Conservation (phyloP, 2,797 vertebrate genomes). For the Trachops cirrhosus region DNA sequence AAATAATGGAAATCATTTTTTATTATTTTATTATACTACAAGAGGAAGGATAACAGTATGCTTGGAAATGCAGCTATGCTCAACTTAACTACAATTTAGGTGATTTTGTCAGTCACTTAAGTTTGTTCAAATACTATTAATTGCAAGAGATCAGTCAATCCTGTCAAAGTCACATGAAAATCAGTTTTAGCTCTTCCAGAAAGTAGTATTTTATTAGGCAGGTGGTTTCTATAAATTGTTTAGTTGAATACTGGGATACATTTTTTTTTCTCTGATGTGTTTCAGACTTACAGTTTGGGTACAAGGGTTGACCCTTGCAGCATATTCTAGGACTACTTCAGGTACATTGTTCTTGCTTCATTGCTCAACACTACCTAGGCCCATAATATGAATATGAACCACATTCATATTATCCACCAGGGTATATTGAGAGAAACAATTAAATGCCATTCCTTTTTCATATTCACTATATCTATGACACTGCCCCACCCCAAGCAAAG, state of each 20-base stretch:
- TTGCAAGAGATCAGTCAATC: background rate
- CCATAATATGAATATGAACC: too few relatives aligned
- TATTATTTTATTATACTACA: background rate
- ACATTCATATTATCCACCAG: background rate
- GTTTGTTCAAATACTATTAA: conserved; percentile 28
- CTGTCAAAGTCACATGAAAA: background rate
- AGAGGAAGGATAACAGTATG: background rate
- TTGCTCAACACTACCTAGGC: background rate
- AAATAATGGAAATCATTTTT: background rate
- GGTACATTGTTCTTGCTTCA: background rate
- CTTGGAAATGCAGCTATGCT: background rate
- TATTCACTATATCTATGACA: background rate
- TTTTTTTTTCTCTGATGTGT: background rate
- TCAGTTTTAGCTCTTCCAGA: background rate
- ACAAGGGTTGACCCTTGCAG: background rate
- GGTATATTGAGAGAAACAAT: background rate
- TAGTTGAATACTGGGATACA: background rate
- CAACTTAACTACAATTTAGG: background rate
- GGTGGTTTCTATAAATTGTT: background rate
- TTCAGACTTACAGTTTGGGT: background rate
- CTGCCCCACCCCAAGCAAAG: background rate
- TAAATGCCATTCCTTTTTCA: background rate
- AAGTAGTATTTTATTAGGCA: background rate
- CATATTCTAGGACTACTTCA: background rate
- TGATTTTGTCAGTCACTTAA: background rate